Evolutionary conservation across 2,113 vertebrate species (phyloP).

Genomic region (Oryzias woworae): DNA sequence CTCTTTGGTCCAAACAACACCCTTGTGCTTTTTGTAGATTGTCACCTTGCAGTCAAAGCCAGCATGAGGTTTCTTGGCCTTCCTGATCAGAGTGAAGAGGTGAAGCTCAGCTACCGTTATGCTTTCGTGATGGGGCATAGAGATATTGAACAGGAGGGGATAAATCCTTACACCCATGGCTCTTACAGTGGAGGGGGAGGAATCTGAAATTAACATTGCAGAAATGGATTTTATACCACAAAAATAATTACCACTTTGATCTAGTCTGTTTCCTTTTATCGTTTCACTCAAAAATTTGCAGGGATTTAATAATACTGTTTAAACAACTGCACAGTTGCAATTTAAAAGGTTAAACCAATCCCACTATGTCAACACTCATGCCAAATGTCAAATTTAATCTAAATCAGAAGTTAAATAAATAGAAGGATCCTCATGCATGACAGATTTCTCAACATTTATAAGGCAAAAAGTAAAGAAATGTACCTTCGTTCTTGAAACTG

Average conservation of each 20-base stretch:
- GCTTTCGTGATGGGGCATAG: slow-evolving; percentile 86
- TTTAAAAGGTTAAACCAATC: too few relatives aligned
- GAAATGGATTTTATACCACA: slow-evolving; percentile 1
- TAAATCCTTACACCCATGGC: slow-evolving; percentile 78
- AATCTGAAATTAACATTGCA: slow-evolving; percentile 79
- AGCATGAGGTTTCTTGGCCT: slow-evolving; percentile 73
- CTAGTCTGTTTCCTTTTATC: too few relatives aligned
- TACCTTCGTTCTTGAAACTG: slow-evolving; percentile 98
- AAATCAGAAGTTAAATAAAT: too few relatives aligned
- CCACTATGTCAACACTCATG: too few relatives aligned
- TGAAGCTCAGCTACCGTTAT: slow-evolving; percentile 88
- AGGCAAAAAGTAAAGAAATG: slow-evolving; percentile 25
- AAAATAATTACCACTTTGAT: neutral
- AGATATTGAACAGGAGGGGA: slow-evolving; percentile 91
- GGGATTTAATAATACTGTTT: too few relatives aligned
- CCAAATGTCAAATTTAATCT: too few relatives aligned
- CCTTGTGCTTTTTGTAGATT: slow-evolving; percentile 79
- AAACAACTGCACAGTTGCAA: too few relatives aligned
- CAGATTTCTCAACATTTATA: too few relatives aligned
- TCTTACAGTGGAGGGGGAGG: slow-evolving; percentile 75
- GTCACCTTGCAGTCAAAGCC: slow-evolving; percentile 85
- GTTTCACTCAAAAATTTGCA: too few relatives aligned
- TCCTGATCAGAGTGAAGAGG: slow-evolving; percentile 84
- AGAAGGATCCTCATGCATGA: too few relatives aligned
- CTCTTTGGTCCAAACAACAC: slow-evolving; percentile 55